Percentiles rank a stretch among this genome's conserved stretches.
phyloP scores from a whole-genome alignment of 2,888 invertebrate species.

The Orchestes rusci region DNA sequence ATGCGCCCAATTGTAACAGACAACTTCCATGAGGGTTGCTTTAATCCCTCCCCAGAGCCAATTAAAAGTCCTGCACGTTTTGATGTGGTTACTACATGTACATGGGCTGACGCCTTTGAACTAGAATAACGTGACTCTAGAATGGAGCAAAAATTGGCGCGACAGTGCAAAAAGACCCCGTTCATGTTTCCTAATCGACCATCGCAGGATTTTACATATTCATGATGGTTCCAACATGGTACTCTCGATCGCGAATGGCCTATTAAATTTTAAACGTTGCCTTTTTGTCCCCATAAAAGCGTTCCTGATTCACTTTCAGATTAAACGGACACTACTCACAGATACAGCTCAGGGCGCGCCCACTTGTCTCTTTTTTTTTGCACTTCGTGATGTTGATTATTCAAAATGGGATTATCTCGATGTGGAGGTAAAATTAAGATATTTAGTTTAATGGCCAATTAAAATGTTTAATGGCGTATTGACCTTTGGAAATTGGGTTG shows the following conservation, averaged over 20 bases:
- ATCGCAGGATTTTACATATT: slow-evolving; percentile 22
- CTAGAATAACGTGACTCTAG: no score
- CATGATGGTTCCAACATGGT: slow-evolving; percentile 23
- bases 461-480: no score
- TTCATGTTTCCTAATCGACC: slow-evolving; percentile 22
- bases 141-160: not conserved
- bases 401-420: no score
- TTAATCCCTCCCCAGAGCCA: no score
- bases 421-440: no score
- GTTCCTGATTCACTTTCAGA: slow-evolving; percentile 18
- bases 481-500: no score
- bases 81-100: no score
- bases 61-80: no score
- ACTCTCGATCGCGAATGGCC: slow-evolving; percentile 21
- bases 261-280: slow-evolving; percentile 23
- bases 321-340: slow-evolving; percentile 16
- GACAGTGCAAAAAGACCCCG: slow-evolving; percentile 15
- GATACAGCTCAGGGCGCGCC: slow-evolving; percentile 9
- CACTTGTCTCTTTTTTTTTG: not conserved
- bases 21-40: not conserved
- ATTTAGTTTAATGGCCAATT: no score
- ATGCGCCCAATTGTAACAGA: not conserved
- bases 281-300: slow-evolving; percentile 21
- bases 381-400: no score
- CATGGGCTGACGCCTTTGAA: no score